phyloP scores from a whole-genome alignment of 2,888 invertebrate species.

The Aporophyla nigra region DNA sequence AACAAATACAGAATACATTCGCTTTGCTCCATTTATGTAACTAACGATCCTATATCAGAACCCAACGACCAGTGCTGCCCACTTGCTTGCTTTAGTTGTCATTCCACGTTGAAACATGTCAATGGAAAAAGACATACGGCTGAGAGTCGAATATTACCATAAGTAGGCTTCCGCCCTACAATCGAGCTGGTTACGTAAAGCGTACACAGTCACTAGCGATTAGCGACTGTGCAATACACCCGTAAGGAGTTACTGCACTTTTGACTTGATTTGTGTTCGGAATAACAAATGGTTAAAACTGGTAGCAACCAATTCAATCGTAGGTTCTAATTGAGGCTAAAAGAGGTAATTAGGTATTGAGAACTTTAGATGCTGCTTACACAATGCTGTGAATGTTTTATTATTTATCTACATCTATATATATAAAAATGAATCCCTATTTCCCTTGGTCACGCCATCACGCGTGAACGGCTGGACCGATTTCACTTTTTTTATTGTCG shows the following conservation, averaged over 20 bases:
- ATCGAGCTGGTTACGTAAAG: conserved; percentile 74
- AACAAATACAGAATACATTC: conserved; percentile 48
- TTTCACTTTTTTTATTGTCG: too few species aligned
- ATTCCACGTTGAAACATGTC: conserved; percentile 61
- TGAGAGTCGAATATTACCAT: conserved; percentile 73
- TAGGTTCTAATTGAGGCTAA: neutral
- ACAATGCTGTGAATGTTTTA: neutral
- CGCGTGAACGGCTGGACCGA: too few species aligned
- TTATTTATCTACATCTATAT: neutral
- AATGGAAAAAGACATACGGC: conserved; percentile 66
- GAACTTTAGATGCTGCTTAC: neutral
- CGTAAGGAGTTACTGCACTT: conserved; percentile 53
- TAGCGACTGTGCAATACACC: conserved; percentile 63
- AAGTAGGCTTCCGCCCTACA: conserved; percentile 79
- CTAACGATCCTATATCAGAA: conserved; percentile 67
- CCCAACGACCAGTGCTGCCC: conserved; percentile 56
- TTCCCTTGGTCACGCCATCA: too few species aligned
- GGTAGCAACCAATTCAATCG: conserved; percentile 4
- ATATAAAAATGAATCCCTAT: too few species aligned
- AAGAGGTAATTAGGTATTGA: neutral
- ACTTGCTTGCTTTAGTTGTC: conserved; percentile 51
- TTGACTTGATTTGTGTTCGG: conserved; percentile 52
- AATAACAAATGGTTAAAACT: conserved; percentile 41
- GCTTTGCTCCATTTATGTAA: conserved; percentile 71
- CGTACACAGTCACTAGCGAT: conserved; percentile 60